phyloP scores from a whole-genome alignment of 1,140 invertebrate species.

The Acromyrmex heyeri region DNA sequence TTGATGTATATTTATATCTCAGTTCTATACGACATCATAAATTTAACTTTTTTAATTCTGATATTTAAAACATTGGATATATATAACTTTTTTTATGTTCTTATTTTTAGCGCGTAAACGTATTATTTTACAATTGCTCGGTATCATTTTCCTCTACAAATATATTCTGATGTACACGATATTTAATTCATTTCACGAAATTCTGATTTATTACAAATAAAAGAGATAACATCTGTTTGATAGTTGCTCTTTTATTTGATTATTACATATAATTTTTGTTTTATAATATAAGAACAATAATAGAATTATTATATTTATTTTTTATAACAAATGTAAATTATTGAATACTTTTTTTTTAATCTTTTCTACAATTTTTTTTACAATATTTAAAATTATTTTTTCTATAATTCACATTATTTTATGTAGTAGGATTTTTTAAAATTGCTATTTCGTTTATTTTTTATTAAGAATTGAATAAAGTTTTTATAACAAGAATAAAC shows the following conservation, averaged over 20 bases:
- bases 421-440: no score
- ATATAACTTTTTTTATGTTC: constrained; percentile 1
- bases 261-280: background rate
- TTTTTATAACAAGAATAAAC: constrained; percentile 1
- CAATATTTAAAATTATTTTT: no score
- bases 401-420: no score
- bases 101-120: background rate
- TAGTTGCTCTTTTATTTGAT: background rate
- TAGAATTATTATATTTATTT: background rate
- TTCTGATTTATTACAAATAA: background rate
- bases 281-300: background rate
- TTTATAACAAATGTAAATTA: background rate
- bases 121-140: background rate
- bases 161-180: background rate
- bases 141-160: background rate
- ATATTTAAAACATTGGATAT: background rate
- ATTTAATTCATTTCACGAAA: background rate
- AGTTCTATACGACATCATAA: background rate
- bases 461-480: background rate
- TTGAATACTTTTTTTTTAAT: background rate
- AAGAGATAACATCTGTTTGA: background rate
- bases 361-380: no score
- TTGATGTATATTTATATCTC: constrained; percentile 23
- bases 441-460: no score
- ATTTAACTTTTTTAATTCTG: background rate